Evolutionary conservation across 2,888 invertebrate genomes (phyloP), one percentile per base, ranked within the genome.

Genomic region (Hirtodrosophila cameraria): DNA sequence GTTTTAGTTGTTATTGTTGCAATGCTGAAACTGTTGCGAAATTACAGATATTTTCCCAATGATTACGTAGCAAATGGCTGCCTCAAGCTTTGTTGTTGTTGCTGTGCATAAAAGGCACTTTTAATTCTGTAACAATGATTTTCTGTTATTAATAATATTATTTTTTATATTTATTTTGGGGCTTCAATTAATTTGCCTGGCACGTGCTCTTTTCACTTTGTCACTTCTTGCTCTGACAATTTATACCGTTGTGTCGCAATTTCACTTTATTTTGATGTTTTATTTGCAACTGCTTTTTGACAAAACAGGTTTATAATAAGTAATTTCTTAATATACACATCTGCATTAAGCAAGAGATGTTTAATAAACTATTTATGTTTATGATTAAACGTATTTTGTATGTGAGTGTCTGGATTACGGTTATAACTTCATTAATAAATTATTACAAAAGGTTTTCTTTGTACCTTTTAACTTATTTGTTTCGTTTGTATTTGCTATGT

Each of bases 21-120:
- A 53, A 50, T 85, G 85, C 79, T 50, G 85, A 81, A 81, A 81
- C 79, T 85, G 76, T 81, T 83, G 80, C 80, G 81, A 81, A 84
- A 75, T 69, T 77, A 75, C 71, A 54, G 75, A 77, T 75, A 80
- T 86, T 83, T 83, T 86, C 77, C 77, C 86, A 83, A 81, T 72
- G 84, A 83, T 85, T 85, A 77, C 80, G 85, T 73, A 68, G 75
- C 69, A 60, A 60, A 54, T 79, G 66, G 61, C 46, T 50, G 60
- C 23, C 38, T 5, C 53, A 48, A 42, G 61, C 52, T 60, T 35
- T 60, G 8, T 8, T 63, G 28, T 48, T 67, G 52, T 35, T 65
- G 64, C 13, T 50, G 6, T 31, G 42, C 42, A 23, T 45, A 57
- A 39, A 41, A 42, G 66, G 70, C 58, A 70, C 57, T 69, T 52